Evolutionary conservation across 2,113 vertebrate species (phyloP), one percentile per base, ranked within the genome.

Genomic region (Osmerus eperlanus): DNA sequence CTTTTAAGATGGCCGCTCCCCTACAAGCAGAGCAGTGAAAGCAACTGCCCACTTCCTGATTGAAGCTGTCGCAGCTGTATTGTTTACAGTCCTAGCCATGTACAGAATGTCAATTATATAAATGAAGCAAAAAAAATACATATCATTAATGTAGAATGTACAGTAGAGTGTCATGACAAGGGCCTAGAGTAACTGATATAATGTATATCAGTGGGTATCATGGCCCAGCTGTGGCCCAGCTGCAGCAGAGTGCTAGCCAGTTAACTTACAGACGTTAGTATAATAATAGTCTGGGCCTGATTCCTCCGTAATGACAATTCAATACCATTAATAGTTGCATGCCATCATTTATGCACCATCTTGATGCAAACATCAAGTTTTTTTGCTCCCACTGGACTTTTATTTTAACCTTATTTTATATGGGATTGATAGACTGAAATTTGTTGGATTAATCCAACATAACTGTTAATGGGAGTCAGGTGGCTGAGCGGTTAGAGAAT

Each of bases 1-100:
- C 72, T 86, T 89, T 81, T 85, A 93, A 93, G 85, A 93, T 93
- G 91, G 91, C 91, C 71, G 64, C 91, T 81, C 7, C 72, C 32
- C 65, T 56, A 72, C 65, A 61, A 53, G 58, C 78, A 77, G 53
- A 76, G 71, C 79, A 81, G 79, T 85, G 81, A 80, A 70, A 73
- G 69, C 52, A 67, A 72, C 25, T 68, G 52, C 55, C 53, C 73
- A 87, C 89, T 92, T 91, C 92, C 91, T 90, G 84, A 59, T 82
- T 74, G 25, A 41, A 53, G 28, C 9, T n/a, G 11, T 67, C 68
- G 66, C 3, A 68, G 83, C 62, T 72, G 68, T 23, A 67, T 28
- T 76, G 32, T 77, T 71, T 61, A 72, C 63, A 62, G 1, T 3
- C 59, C 11, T 19, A 2, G 8, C 23, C 0, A 3, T 18, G 6